Base-by-base conservation (phyloP, 2,797 vertebrate species). In the Mallotus villosus region DNA sequence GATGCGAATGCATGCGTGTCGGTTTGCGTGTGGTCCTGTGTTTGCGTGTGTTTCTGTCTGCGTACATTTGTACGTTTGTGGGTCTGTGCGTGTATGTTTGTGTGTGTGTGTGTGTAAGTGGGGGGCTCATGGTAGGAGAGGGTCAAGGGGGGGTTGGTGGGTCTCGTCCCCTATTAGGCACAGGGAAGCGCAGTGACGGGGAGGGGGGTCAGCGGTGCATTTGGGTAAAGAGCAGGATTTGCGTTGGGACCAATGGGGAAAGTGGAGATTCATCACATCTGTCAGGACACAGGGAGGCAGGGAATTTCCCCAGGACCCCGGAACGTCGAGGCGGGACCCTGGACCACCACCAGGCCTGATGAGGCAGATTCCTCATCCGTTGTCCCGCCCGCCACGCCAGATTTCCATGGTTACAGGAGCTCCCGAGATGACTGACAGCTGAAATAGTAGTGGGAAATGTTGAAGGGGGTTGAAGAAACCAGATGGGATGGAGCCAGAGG, bases 251-350 rank as follows among this genome's bases (percentile, higher is more conserved):
- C 58, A 19, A 61, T 60, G 58, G 61, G 57, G 62, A 81, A 49
- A 41, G 77, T 68, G 79, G 77, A 87, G 81, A 89, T 89, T 81
- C 79, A 89, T 89, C 86, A 89, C 78, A 85, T 68, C 81, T 88
- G 88, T 86, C 86, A 88, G 72, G 29, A 51, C 64, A 58, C 51
- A 61, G 67, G 69, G 27, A 53, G 63, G 65, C 68, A 24, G 5
- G 74, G 81, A 78, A 86, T 84, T 85, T 81, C 86, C 82, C 78
- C 37, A 66, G 0, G 76, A 82, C 78, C 51, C 25, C 19, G 46
- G 60, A 72, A 70, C 73, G 64, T 24, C 6, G 17, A 21, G 14
- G 62, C 34, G 16, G 66, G 60, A 63, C 6, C 59, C 8, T 14
- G 24, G 61, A 70, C 59, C 62, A 22, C 77, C 77, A 65, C 66